Evolutionary conservation across 2,888 invertebrate genomes (phyloP), one percentile per base, ranked within the genome.

Genomic region (Onchidella celtica): DNA sequence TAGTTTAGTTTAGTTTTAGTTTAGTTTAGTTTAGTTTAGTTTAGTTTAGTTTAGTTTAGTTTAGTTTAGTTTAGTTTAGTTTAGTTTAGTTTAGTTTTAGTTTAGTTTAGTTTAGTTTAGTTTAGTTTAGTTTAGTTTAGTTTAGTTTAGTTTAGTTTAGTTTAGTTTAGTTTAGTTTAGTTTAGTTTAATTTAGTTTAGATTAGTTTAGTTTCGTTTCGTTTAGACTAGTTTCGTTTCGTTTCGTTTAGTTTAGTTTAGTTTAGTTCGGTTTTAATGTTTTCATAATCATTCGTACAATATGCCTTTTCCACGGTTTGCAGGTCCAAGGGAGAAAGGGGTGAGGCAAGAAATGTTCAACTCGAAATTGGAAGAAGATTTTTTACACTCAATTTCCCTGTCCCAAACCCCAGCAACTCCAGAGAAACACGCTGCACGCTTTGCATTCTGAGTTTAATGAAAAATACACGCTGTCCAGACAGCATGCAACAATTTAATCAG

Each of bases 61-160:
- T 4, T 74, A 34, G 66, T 74, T 6, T 61, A 40, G 74, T 80
- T 4, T 74, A 17, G 55, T 74, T 2, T 72, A 40, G 55, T 63
- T 21, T 63, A 21, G 66, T 74, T 17, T 80, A 38, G 55, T 47
- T 27, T 74, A 59, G 61, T 29, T 17, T 59, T n/a, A 32, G 47
- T 65, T n/a, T 63, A 63, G 40, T 72, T 24, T 72, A 69, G 38
- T 69, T 40, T 69, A 6, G 38, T 38, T 34, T 69, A 21, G 76
- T 76, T 11, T 65, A 38, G 76, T 63, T n/a, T 47, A 24, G 72
- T 72, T n/a, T 72, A 24, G 24, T 72, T n/a, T 72, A 47, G 72
- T 32, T 11, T 76, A 17, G 59, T 59, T n/a, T 68, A 21, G 61
- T 61, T 14, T 79, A 59, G 47, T 72, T 27, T 59, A 59, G 72